Base-by-base conservation (phyloP, 2,113 vertebrate species). In the Tursiops truncatus region DNA sequence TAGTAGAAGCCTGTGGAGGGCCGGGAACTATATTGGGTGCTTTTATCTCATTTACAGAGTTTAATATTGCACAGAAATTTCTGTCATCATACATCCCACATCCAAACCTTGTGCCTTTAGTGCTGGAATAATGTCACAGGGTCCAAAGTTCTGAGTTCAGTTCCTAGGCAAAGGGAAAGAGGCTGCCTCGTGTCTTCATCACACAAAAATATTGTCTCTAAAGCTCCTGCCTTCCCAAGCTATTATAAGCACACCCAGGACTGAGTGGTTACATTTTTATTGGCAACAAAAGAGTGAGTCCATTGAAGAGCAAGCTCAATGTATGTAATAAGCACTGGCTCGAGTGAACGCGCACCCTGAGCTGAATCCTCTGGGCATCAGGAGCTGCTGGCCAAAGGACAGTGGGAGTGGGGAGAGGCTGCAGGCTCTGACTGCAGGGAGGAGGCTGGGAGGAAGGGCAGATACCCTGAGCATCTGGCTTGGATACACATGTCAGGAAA, bases 381-480 rank as follows among this genome's bases (percentile, higher is more conserved):
- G 9, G 31, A 95, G 15, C 36, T 63, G 33, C n/a, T 28, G 25
- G 23, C n/a, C 17, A 71, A 15, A 26, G 25, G 33, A 56, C 4
- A 26, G 14, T 21, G 38, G 41, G 47, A 71, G 5, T 17, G 3
- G 41, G 28, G n/a, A 88, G 28, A 92, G 28, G 33, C 38, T 25
- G 2, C 33, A 58, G 73, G 47, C 9, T 80, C 53, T 44, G 67
- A 63, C 50, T 5, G 1, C 13, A 26, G 38, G 1, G 0, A 82
- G 60, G 62, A 88, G 67, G 85, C 76, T 74, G 1, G 8, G 31
- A 93, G 25, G 76, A 94, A 96, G 84, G 33, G 88, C 81, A 89
- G n/a, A 47, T 14, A n/a, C 21, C 73, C 58, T 20, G 56, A 96
- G 77, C 77, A 84, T 71, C 63, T 94, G 87, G 68, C 94, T 91